Percentiles rank a stretch among this genome's conserved stretches.
Conservation (phyloP, 2,113 vertebrate species). For the mouse (Mus musculus) region DNA sequence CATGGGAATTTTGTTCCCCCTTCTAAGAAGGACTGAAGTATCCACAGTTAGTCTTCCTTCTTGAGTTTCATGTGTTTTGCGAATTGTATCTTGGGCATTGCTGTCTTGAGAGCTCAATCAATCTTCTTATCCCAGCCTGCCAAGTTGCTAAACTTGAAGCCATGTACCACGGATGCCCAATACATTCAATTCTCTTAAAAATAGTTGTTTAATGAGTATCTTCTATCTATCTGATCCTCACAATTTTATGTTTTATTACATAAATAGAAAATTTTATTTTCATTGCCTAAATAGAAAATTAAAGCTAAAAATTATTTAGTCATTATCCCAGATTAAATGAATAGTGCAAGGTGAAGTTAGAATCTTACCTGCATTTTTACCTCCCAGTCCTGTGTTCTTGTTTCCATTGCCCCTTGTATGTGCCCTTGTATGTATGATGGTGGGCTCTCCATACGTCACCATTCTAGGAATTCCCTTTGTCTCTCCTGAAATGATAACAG, state of each 20-base stretch:
- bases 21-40: too few species aligned
- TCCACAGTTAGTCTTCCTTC: too few species aligned
- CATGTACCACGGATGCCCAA: neutral
- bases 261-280: neutral
- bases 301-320: constrained; percentile 15
- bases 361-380: neutral
- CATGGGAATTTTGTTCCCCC: too few species aligned
- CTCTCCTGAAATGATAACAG: neutral
- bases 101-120: neutral
- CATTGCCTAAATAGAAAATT: neutral
- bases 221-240: neutral
- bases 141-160: neutral
- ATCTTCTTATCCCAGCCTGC: neutral
- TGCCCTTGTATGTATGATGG: neutral
- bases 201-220: neutral
- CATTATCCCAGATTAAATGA: neutral
- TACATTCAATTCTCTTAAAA: neutral
- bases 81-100: too few species aligned
- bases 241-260: neutral
- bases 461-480: neutral
- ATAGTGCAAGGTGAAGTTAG: neutral
- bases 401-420: neutral
- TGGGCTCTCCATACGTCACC: neutral
- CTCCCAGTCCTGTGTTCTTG: neutral
- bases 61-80: too few species aligned